Evolutionary conservation across 2,888 invertebrate species (phyloP).

Genomic region (Stenchaetothrips biformis): DNA sequence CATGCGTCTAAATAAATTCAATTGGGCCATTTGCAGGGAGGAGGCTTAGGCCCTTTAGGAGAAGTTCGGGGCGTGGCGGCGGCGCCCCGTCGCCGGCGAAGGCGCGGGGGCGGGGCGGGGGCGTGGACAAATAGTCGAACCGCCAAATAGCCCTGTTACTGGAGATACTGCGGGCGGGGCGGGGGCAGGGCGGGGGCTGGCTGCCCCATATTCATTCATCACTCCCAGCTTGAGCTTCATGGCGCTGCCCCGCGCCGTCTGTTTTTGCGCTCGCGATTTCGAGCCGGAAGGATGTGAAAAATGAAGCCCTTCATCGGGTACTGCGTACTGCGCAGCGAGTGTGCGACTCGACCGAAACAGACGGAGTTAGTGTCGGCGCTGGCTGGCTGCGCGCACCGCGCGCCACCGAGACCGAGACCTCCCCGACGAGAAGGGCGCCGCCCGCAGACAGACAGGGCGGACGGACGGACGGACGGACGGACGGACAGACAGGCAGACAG

Average conservation of each 20-base stretch:
- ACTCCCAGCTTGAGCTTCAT: not conserved
- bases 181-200: not conserved
- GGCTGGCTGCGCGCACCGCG: not conserved
- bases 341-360: not conserved
- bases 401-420: not conserved
- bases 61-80: not conserved
- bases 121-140: constrained; percentile 21
- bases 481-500: not conserved
- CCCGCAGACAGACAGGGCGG: not conserved
- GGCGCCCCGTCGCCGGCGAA: not conserved
- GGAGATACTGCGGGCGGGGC: not conserved
- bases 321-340: not conserved
- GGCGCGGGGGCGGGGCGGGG: not conserved
- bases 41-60: too few species aligned
- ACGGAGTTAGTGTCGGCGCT: not conserved
- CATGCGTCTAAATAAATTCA: constrained; percentile 12
- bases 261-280: not conserved
- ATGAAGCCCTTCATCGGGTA: not conserved
- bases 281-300: not conserved
- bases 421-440: too few species aligned
- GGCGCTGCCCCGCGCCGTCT: not conserved
- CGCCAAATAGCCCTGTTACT: constrained; percentile 17
- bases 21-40: not conserved
- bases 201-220: constrained; percentile 18
- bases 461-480: too few species aligned